These are phyloP conservation scores for Euura saliciscinereae DNA, from an alignment of 1,140 invertebrate species.

Conservation along the genomic window DNA sequence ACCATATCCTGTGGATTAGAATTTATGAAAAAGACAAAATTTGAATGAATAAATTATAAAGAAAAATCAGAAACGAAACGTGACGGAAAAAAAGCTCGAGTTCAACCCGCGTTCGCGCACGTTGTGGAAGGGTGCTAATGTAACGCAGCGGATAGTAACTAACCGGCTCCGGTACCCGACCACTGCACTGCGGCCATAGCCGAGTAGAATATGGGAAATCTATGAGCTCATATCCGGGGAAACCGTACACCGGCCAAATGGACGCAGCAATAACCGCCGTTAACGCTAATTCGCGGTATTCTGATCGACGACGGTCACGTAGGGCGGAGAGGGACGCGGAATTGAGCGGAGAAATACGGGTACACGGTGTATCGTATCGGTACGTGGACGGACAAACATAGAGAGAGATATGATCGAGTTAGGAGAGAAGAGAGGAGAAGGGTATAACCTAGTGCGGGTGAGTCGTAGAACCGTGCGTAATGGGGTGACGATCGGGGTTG, in stretches of 20 bases:
- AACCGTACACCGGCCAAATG: slow-evolving; percentile 60
- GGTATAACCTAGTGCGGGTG: too few relatives aligned
- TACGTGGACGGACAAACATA: too few relatives aligned
- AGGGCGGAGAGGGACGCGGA: slow-evolving; percentile 9
- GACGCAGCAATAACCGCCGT: slow-evolving; percentile 62
- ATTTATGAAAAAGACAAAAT: too few relatives aligned
- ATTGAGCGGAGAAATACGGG: too few relatives aligned
- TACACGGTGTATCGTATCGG: too few relatives aligned
- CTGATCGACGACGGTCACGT: slow-evolving; percentile 57
- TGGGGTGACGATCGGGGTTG: slow-evolving; percentile 38
- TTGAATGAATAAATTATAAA: too few relatives aligned
- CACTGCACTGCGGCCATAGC: slow-evolving; percentile 48
- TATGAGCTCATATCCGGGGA: slow-evolving; percentile 59
- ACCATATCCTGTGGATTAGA: not conserved
- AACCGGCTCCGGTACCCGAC: slow-evolving; percentile 50
- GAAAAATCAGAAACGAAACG: too few relatives aligned
- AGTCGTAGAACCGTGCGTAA: slow-evolving; percentile 26
- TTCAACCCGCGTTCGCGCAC: too few relatives aligned
- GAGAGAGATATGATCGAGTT: not conserved
- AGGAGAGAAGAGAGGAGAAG: too few relatives aligned
- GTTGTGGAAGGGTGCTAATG: not conserved
- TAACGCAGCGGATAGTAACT: slow-evolving; percentile 44
- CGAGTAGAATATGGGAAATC: slow-evolving; percentile 58
- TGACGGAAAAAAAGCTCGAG: too few relatives aligned
- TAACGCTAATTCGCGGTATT: slow-evolving; percentile 63